Evolutionary conservation across 2,113 vertebrate species (phyloP).

Genomic region (Menura novaehollandiae): DNA sequence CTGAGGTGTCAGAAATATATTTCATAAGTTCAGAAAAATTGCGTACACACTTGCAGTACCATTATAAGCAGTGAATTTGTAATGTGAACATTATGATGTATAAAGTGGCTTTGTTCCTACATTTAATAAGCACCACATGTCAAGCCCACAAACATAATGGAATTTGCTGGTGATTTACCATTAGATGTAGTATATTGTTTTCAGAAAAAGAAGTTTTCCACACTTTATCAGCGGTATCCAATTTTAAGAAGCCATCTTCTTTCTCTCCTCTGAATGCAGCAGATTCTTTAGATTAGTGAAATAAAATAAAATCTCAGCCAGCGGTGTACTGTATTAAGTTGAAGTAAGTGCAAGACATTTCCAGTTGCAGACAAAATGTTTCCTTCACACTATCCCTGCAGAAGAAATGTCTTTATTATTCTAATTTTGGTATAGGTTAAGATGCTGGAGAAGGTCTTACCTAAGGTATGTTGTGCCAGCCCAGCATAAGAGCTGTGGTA

Average conservation of each 20-base stretch:
- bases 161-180: conserved; percentile 77
- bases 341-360: not conserved
- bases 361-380: not conserved
- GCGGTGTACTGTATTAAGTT: conserved; percentile 1
- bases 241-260: conserved; percentile 59
- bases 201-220: conserved; percentile 61
- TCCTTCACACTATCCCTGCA: not conserved
- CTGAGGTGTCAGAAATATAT: conserved; percentile 78
- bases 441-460: not conserved
- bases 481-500: not conserved
- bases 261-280: not conserved
- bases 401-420: not conserved
- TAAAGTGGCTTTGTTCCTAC: conserved; percentile 89
- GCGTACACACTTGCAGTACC: conserved; percentile 69
- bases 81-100: conserved; percentile 83
- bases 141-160: conserved; percentile 78
- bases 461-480: not conserved
- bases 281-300: conserved; percentile 47
- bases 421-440: not conserved
- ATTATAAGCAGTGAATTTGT: conserved; percentile 77
- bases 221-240: conserved; percentile 63
- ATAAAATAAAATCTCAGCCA: conserved; percentile 45
- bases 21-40: conserved; percentile 81
- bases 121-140: conserved; percentile 90
- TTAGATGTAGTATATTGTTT: conserved; percentile 77